Conservation (phyloP, 2,888 invertebrate species). For the Conops quadrifasciatus region DNA sequence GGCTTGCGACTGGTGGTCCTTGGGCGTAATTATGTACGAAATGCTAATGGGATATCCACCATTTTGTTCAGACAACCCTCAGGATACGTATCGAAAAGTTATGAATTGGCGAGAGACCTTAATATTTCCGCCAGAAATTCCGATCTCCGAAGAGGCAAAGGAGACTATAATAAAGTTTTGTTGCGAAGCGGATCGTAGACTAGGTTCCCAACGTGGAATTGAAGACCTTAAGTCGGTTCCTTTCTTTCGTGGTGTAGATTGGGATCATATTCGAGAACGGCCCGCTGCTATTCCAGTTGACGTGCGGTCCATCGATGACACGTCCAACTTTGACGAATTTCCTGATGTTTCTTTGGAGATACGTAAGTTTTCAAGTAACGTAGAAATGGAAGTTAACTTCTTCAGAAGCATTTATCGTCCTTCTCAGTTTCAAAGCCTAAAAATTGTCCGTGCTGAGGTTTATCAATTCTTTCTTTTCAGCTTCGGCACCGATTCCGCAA, state of each 20-base stretch:
- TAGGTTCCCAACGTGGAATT: conserved; percentile 88
- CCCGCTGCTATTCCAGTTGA: conserved; percentile 98
- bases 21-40: conserved; percentile 99
- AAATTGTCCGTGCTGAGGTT: not conserved
- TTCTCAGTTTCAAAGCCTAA: too few species aligned
- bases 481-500: conserved; percentile 86
- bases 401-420: too few species aligned
- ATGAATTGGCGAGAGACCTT: conserved; percentile 99
- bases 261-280: conserved; percentile 98
- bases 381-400: too few species aligned
- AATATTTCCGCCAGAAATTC: conserved; percentile 98
- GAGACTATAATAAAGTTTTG: conserved; percentile 96
- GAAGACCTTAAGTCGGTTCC: conserved; percentile 92
- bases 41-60: conserved; percentile 99
- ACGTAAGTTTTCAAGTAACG: conserved; percentile 91
- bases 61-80: conserved; percentile 92
- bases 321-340: conserved; percentile 99
- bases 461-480: conserved; percentile 66
- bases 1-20: conserved; percentile 99
- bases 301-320: conserved; percentile 98
- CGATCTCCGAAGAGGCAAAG: conserved; percentile 97
- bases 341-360: conserved; percentile 98
- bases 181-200: conserved; percentile 92
- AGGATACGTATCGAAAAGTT: conserved; percentile 76
- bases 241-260: conserved; percentile 98